Conservation (phyloP, 2,888 invertebrate species). For the Microctonus brassicae region DNA sequence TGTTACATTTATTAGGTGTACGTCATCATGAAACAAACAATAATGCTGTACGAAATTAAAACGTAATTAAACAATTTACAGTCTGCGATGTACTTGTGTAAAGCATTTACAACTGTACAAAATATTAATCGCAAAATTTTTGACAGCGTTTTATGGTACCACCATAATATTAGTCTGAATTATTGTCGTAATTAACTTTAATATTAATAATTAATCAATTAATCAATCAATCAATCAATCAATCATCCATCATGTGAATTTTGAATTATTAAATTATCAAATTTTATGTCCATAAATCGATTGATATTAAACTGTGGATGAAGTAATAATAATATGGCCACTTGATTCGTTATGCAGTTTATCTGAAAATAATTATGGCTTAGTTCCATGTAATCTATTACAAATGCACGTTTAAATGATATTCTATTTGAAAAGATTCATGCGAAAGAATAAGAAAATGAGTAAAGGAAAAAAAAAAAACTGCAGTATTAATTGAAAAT, state of each 20-base stretch:
- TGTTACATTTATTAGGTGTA: slow-evolving; percentile 52
- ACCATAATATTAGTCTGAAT: slow-evolving; percentile 3
- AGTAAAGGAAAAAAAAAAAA: not conserved
- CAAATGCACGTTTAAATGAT: not conserved
- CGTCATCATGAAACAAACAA: slow-evolving; percentile 46
- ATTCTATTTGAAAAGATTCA: slow-evolving; percentile 2
- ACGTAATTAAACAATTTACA: slow-evolving; percentile 6
- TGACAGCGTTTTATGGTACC: not conserved
- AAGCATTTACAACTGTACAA: slow-evolving; percentile 15
- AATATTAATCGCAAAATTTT: not conserved
- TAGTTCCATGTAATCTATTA: slow-evolving; percentile 2
- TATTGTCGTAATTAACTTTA: slow-evolving; percentile 4
- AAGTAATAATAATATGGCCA: not conserved
- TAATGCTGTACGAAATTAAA: slow-evolving; percentile 7
- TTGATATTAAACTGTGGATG: not conserved
- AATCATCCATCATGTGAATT: slow-evolving; percentile 3
- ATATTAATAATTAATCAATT: no score
- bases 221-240: no score
- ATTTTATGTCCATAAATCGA: not conserved
- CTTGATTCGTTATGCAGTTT: not conserved
- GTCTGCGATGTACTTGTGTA: slow-evolving; percentile 7
- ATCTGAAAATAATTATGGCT: not conserved
- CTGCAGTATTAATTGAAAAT: slow-evolving; percentile 45
- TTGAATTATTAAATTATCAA: not conserved
- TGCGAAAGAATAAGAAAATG: not conserved